phyloP scores from a whole-genome alignment of 1,140 invertebrate species.

The Neotoxoptera formosana region DNA sequence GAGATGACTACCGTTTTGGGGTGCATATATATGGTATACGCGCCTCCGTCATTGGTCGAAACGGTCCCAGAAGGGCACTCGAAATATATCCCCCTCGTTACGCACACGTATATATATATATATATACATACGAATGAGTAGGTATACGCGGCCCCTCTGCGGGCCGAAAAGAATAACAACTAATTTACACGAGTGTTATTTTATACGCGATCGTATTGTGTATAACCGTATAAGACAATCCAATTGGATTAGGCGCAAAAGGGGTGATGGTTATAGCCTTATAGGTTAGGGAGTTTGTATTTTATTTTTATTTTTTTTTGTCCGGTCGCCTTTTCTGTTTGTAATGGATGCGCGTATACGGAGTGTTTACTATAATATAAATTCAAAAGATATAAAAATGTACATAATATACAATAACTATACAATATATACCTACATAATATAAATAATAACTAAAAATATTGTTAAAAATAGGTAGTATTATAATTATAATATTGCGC shows the following conservation, averaged over 20 bases:
- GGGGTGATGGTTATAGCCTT: neutral
- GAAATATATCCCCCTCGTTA: slow-evolving; percentile 25
- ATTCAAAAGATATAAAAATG: neutral
- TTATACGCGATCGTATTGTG: slow-evolving; percentile 16
- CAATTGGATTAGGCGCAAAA: slow-evolving; percentile 16
- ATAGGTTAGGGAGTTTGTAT: neutral
- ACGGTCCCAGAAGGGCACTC: slow-evolving; percentile 52
- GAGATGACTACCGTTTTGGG: slow-evolving; percentile 5
- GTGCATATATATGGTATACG: slow-evolving; percentile 1
- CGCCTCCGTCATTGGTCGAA: slow-evolving; percentile 44
- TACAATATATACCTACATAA: neutral
- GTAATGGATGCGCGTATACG: neutral
- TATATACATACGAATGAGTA: neutral
- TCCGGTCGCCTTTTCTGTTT: neutral
- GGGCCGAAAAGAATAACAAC: slow-evolving; percentile 49
- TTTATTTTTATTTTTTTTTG: neutral
- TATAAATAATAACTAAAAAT: neutral
- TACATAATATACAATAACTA: neutral
- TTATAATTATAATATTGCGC: neutral
- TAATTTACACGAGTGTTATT: slow-evolving; percentile 57
- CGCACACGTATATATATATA: neutral
- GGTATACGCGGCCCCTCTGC: neutral
- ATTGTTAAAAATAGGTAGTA: neutral
- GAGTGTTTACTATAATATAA: neutral
- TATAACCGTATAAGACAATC: slow-evolving; percentile 33